Base-by-base conservation (phyloP, 2,888 invertebrate genomes). In the Clivina fossor region DNA sequence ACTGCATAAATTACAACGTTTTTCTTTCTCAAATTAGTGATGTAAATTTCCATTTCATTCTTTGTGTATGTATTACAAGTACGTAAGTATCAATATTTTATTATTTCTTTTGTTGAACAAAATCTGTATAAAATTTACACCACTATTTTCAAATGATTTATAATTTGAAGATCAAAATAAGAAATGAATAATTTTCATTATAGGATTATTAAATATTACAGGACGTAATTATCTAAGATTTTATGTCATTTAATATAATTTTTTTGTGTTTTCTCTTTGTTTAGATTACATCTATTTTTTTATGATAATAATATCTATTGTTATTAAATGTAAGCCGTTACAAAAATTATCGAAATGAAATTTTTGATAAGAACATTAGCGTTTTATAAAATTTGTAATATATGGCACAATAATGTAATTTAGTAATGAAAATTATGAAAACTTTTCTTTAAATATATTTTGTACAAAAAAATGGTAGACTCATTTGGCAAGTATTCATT, bases 271-370 rank as follows among this genome's bases (percentile, higher is more conserved):
- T 19, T 2, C 44, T 44, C 33, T 41, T 49, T 38, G 19, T 48
- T 47, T 44, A 20, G 35, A 35, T 19, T 40, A 49, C 40, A 49
- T 49, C 49, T 49, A 49, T 40, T 49, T 38, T 35, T n/a, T n/a
- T n/a, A n/a, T n/a, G n/a, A n/a, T n/a, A n/a, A n/a, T n/a, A n/a
- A 35, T 49, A 49, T 49, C 40, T 49, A 49, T 49, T 47, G 47
- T 28, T 44, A 44, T 44, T 30, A 47, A 33, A 35, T n/a, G n/a
- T n/a, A 46, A 47, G 47, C 47, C 35, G 33, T 32, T 47, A 47
- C 33, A 47, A 47, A 43, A 47, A 49, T 49, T 33, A 49, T 26
- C 40, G 30, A 38, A 49, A 40, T 49, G 11, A 49, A 28, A 49
- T 30, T 30, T 13, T 30, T 9, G 9, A 30, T 9, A 30, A 30